A percentile compares a stretch with the other conserved stretches of the same genome.
These are phyloP conservation scores for Cloeon dipterum DNA, from an alignment of 2,888 invertebrate species.

Conservation along the genomic window DNA sequence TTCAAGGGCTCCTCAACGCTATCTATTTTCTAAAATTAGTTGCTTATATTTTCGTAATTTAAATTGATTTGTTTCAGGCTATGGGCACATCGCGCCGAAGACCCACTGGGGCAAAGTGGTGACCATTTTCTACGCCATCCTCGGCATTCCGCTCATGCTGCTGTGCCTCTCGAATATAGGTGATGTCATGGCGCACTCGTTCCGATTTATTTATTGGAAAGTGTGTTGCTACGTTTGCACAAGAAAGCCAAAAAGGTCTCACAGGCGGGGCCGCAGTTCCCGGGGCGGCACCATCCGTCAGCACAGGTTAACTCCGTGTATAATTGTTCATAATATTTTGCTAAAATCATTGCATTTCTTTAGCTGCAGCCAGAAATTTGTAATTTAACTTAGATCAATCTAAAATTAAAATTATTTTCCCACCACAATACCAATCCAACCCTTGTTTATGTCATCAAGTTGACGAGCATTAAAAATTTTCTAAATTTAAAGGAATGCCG, in stretches of 20 bases:
- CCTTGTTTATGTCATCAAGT: no score
- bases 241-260: conserved; percentile 31
- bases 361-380: no score
- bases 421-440: no score
- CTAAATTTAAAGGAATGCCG: conserved; percentile 15
- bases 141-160: conserved; percentile 87
- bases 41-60: no score
- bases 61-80: no score
- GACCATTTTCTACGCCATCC: conserved; percentile 86
- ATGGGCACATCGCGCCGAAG: conserved; percentile 87
- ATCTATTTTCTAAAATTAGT: no score
- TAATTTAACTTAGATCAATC: no score
- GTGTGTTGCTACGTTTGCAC: conserved; percentile 80
- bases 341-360: no score
- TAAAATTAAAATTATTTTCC: no score
- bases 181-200: conserved; percentile 82
- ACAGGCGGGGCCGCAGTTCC: conserved; percentile 16
- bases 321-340: background rate
- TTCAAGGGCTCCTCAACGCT: no score
- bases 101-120: conserved; percentile 83
- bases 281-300: conserved; percentile 9
- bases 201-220: conserved; percentile 82
- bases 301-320: no score
- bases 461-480: no score
- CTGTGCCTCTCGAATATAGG: conserved; percentile 85